Evolutionary conservation across 2,113 vertebrate species (phyloP), one percentile per base, ranked within the genome.

Genomic region (Gopherus evgoodei): DNA sequence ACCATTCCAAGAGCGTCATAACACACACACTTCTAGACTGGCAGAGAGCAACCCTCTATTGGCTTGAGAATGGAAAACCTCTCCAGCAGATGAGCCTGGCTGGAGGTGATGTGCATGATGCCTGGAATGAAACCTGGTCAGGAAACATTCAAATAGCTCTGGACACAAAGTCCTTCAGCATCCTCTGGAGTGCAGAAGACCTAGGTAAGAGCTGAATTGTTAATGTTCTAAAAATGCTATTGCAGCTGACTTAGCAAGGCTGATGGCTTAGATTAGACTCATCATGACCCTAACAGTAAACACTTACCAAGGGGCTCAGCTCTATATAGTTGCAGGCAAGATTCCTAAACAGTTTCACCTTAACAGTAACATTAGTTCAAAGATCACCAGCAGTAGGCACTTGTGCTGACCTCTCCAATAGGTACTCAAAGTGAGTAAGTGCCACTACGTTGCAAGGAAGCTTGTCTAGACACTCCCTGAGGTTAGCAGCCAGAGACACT

Each of bases 11-110:
- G n/a, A 79, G 75, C 38, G 85, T 94, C 44, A 98, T 99, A 75
- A 92, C 90, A 14, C 97, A 98, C 72, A 47, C 99, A 10, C 97
- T 98, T 82, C 84, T 99, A 47, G 98, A 99, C 80, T 99, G 99
- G 99, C 96, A 98, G 19, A 98, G 94, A 44, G 98, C 96, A 0
- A 16, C 57, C 27, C 86, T 99, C 1, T 98, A 99, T 94, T 99
- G 99, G 99, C 94, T 99, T 62, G 99, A 99, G 80, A 95, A 8
- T 0, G 97, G 97, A 11, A 98, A 97, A 4, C 91, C 84, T 17
- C 88, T 99, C 83, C 96, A 98, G 89, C 97, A 84, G 21, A 98
- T 99, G 97, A 98, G 97, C 75, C 96, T 98, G 44, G 91, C 88
- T 0, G 99, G 98, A 84, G 98, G 98, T 38, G 92, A 92, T 16